Evolutionary conservation across 2,797 vertebrate genomes (phyloP), one percentile per base, ranked within the genome.

Genomic region (Neosilurus mollespiculum): DNA sequence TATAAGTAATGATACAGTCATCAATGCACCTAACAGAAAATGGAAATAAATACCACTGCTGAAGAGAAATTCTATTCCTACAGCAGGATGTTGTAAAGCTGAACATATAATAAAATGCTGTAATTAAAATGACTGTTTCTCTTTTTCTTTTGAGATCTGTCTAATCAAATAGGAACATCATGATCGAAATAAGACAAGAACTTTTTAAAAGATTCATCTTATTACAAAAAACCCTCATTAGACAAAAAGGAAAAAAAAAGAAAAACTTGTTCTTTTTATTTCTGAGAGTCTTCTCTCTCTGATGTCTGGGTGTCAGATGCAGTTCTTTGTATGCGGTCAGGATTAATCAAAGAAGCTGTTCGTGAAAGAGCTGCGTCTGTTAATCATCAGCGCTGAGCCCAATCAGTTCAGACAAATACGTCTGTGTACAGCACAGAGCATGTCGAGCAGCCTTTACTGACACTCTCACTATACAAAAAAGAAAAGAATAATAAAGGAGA

Each of bases 341-440:
- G 66, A 75, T 66, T 65, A 83, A 83, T 86, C 26, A 86, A 77
- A 83, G 59, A 2, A 37, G 43, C 59, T 73, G 67, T 10, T 26
- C 11, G 18, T 67, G 62, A 86, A 83, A 79, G 71, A 22, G 51
- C 14, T 76, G 54, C n/a, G 24, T 78, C 76, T 76, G 78, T 78
- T 67, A 65, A 54, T 84, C 66, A 84, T 79, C 69, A 73, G 62
- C 10, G 43, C 81, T 22, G 69, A 86, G 37, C 62, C 70, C 77
- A 75, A 83, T 82, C 69, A 67, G 3, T 75, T 67, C 69, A 73
- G 69, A 82, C 80, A 79, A 85, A 65, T 49, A n/a, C 9, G 37
- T 30, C 76, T 78, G 26, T 64, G 56, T 56, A 34, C 58, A 8
- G 54, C 43, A 71, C 56, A 43, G 59, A 65, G 73, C 26, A 54